Evolutionary conservation across 2,113 vertebrate genomes (phyloP).

Genomic region (Anhinga rufa): DNA sequence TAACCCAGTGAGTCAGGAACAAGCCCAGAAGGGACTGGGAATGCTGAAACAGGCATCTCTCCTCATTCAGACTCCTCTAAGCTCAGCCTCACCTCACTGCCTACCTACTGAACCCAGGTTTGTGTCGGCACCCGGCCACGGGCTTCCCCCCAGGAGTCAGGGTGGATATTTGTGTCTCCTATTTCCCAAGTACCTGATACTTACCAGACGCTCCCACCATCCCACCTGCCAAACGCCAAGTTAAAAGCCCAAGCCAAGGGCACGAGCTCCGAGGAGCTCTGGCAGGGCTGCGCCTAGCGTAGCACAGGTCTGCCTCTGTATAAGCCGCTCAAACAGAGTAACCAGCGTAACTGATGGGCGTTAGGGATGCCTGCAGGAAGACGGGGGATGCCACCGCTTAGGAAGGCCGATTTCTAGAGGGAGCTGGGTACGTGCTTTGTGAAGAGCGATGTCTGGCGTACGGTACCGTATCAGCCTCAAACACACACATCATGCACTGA

Average conservation of each 20-base stretch:
- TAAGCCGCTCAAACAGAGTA: not conserved
- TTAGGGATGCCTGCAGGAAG: not conserved
- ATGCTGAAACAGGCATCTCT: not conserved
- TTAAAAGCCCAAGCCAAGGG: not conserved
- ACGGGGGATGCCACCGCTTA: not conserved
- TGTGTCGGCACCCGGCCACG: not conserved
- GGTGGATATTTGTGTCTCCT: not conserved
- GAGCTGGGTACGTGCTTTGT: not conserved
- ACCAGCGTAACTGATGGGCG: too few relatives aligned
- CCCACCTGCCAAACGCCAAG: not conserved
- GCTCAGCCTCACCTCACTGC: not conserved
- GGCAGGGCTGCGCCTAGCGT: not conserved
- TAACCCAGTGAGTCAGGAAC: not conserved
- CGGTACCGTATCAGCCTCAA: not conserved
- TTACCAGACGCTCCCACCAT: not conserved
- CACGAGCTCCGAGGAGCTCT: not conserved
- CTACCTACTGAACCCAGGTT: not conserved
- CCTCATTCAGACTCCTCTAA: not conserved
- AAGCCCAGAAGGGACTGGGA: not conserved
- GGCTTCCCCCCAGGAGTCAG: rapidly evolving
- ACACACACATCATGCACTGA: not conserved
- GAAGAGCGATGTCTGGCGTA: not conserved
- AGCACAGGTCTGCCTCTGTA: not conserved
- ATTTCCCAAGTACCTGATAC: not conserved
- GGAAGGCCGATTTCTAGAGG: not conserved